These are phyloP conservation scores for Anoplius nigerrimus DNA, from an alignment of 2,888 invertebrate species.

Conservation along the genomic window DNA sequence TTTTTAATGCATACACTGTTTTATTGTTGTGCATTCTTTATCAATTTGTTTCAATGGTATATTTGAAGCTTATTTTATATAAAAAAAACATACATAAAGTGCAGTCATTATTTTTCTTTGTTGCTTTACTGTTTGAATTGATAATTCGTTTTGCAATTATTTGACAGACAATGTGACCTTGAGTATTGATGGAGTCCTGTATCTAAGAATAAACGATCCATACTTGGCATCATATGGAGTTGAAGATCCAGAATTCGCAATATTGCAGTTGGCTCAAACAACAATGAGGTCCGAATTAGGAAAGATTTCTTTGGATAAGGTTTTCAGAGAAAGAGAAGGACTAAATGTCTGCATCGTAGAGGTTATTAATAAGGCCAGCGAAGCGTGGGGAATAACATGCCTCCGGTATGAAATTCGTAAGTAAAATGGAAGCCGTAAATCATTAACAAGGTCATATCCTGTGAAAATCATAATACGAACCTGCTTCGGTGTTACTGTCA, in stretches of 20 bases:
- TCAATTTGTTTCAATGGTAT: background rate
- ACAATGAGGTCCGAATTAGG: constrained; percentile 99
- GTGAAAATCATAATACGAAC: too few relatives aligned
- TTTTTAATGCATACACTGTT: background rate
- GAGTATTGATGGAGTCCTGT: constrained; percentile 97
- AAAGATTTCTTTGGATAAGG: constrained; percentile 96
- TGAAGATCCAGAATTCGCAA: constrained; percentile 99
- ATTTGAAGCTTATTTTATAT: background rate
- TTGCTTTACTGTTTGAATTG: background rate
- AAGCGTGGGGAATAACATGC: constrained; percentile 98
- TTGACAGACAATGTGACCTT: constrained; percentile 94
- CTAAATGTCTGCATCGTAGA: constrained; percentile 96
- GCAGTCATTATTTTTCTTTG: background rate
- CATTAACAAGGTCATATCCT: too few relatives aligned
- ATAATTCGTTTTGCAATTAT: background rate
- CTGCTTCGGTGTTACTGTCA: too few relatives aligned
- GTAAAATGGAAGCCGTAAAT: constrained; percentile 64
- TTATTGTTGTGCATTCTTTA: too few relatives aligned
- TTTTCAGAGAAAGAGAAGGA: constrained; percentile 96
- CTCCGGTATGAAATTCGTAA: constrained; percentile 94
- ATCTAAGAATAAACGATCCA: constrained; percentile 94
- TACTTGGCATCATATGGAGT: constrained; percentile 98
- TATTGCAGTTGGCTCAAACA: constrained; percentile 98
- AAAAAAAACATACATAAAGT: background rate
- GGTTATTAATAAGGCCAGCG: constrained; percentile 97